Evolutionary conservation across 1,140 invertebrate genomes (phyloP).

Genomic region (Brachionus rotundiformis): DNA sequence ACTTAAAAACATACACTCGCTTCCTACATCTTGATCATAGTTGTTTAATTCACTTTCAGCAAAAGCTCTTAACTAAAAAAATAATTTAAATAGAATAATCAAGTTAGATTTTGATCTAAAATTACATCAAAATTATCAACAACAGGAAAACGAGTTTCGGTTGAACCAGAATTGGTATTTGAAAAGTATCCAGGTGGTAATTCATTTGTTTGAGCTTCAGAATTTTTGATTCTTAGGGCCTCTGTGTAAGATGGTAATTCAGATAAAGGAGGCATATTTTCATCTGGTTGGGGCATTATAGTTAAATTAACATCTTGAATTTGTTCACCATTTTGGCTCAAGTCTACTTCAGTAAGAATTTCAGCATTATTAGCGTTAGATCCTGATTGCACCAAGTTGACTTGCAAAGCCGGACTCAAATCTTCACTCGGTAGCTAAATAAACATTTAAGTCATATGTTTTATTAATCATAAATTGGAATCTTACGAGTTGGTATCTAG

Average conservation of each 20-base stretch:
- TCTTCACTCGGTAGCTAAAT: not conserved
- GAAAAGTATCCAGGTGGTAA: slow-evolving; percentile 48
- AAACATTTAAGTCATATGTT: too few relatives aligned
- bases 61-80: slow-evolving; percentile 22
- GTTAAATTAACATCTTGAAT: not conserved
- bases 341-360: not conserved
- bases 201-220: slow-evolving; percentile 13
- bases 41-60: not conserved
- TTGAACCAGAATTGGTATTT: not conserved
- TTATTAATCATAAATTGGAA: not conserved
- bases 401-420: not conserved
- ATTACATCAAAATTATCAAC: slow-evolving; percentile 45
- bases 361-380: not conserved
- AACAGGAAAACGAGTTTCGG: slow-evolving; percentile 28
- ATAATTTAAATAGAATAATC: not conserved
- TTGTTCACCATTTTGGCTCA: not conserved
- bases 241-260: slow-evolving; percentile 48
- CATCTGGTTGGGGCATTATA: not conserved
- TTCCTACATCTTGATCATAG: slow-evolving; percentile 48
- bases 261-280: not conserved
- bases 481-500: slow-evolving; percentile 38
- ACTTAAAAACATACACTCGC: slow-evolving; percentile 51
- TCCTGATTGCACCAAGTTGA: not conserved
- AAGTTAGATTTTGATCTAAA: not conserved
- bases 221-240: slow-evolving; percentile 12